Conservation (phyloP, 2,113 vertebrate species). For the Anoplopoma fimbria region DNA sequence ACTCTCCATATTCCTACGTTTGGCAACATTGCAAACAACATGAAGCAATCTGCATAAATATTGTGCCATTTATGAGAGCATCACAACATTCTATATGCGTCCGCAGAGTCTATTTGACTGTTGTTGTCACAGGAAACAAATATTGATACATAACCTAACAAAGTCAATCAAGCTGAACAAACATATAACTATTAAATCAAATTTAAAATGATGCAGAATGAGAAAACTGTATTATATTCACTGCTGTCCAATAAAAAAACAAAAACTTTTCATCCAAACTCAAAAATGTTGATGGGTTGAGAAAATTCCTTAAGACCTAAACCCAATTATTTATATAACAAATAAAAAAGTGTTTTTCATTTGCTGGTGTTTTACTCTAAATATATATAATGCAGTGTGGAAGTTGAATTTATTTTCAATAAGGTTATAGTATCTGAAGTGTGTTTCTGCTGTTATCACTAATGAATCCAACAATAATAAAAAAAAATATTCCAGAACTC, state of each 20-base stretch:
- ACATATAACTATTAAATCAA: background rate
- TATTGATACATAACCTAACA: background rate
- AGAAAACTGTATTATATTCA: background rate
- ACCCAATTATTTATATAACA: background rate
- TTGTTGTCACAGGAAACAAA: background rate
- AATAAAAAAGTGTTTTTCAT: background rate
- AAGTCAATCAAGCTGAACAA: background rate
- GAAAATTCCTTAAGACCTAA: background rate
- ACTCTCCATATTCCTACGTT: background rate
- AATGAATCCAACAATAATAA: background rate
- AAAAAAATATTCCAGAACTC: background rate
- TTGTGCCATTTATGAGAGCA: background rate
- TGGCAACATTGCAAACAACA: background rate
- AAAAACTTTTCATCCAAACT: background rate
- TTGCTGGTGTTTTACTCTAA: background rate
- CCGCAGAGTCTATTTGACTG: background rate
- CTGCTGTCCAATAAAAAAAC: background rate
- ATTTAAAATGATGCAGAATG: background rate
- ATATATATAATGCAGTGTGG: background rate
- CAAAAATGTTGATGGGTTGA: background rate
- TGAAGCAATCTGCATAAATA: background rate
- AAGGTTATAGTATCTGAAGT: background rate
- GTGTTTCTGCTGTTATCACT: background rate
- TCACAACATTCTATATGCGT: background rate
- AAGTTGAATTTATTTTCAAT: background rate